These are phyloP conservation scores for Polydrusus pterygomalis DNA, from an alignment of 2,888 invertebrate genomes.

Conservation along the genomic window DNA sequence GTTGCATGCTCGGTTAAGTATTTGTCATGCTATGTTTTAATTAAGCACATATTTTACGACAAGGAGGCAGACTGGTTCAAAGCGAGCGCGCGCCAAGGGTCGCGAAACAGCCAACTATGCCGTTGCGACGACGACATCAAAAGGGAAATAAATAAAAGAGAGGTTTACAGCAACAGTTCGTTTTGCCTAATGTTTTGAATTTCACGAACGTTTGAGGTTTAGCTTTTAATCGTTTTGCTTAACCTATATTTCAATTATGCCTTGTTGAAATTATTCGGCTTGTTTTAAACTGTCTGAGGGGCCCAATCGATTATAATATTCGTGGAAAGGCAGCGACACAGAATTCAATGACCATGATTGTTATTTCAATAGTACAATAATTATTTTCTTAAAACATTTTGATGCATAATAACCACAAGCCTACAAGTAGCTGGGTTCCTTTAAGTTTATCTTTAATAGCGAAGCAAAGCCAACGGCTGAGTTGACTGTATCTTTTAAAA, in stretches of 20 bases:
- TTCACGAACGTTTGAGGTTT: constrained; percentile 27
- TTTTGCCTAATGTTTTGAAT: constrained; percentile 46
- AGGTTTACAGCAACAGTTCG: constrained; percentile 49
- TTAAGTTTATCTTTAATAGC: too few species aligned
- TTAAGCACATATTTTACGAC: constrained; percentile 70
- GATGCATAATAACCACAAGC: too few species aligned
- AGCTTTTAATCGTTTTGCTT: constrained; percentile 25
- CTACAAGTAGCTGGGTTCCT: too few species aligned
- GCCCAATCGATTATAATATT: too few species aligned
- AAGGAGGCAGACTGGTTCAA: constrained; percentile 65
- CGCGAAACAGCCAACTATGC: constrained; percentile 50
- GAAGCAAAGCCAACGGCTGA: too few species aligned
- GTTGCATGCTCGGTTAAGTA: constrained; percentile 68
- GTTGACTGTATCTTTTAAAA: too few species aligned
- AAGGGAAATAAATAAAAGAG: constrained; percentile 47
- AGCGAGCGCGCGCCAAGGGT: constrained; percentile 66
- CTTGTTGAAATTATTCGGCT: too few species aligned
- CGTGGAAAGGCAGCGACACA: too few species aligned
- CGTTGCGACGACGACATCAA: constrained; percentile 47
- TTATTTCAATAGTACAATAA: too few species aligned
- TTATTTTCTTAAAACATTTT: too few species aligned
- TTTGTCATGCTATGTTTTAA: constrained; percentile 71
- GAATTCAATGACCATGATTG: too few species aligned
- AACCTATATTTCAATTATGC: not conserved
- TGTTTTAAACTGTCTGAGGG: too few species aligned